A percentile compares a stretch with the other conserved stretches of the same genome.
phyloP scores from a whole-genome alignment of 1,140 invertebrate species.

The Diploscapter pachys region DNA sequence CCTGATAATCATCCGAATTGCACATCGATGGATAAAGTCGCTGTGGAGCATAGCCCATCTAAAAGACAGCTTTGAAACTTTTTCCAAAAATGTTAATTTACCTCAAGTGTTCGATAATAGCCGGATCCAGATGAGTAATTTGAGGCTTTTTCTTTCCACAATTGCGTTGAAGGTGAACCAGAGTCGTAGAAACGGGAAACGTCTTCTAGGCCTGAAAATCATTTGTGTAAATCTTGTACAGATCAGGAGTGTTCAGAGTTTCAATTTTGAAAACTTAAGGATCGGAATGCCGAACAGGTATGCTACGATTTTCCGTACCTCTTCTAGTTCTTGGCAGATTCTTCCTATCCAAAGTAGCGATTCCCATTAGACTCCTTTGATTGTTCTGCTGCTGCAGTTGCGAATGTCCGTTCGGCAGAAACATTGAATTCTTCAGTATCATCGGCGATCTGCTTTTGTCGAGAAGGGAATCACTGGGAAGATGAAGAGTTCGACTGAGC shows the following conservation, averaged over 20 bases:
- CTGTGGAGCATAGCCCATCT: no score
- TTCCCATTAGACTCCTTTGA: conserved; percentile 6
- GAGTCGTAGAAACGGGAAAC: conserved; percentile 28
- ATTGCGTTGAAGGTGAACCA: conserved; percentile 14
- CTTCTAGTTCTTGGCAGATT: conserved; percentile 13
- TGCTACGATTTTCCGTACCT: background rate
- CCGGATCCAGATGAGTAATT: conserved; percentile 19
- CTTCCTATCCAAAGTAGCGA: conserved; percentile 22
- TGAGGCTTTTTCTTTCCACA: conserved; percentile 7
- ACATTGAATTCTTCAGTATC: conserved; percentile 25
- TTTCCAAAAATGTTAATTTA: background rate
- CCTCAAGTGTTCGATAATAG: conserved; percentile 23
- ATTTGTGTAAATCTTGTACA: background rate
- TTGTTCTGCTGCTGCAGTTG: background rate
- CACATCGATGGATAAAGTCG: no score
- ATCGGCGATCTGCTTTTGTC: conserved; percentile 14
- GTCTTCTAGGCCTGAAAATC: conserved; percentile 23
- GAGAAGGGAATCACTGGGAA: conserved; percentile 11
- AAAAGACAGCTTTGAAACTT: no score
- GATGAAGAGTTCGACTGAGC: conserved; percentile 13
- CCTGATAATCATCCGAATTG: no score
- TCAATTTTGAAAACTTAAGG: background rate
- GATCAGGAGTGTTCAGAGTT: no score
- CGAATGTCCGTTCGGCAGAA: background rate
- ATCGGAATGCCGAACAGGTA: background rate